Conservation (phyloP, 2,888 invertebrate species). For the Epirrhoe alternata region DNA sequence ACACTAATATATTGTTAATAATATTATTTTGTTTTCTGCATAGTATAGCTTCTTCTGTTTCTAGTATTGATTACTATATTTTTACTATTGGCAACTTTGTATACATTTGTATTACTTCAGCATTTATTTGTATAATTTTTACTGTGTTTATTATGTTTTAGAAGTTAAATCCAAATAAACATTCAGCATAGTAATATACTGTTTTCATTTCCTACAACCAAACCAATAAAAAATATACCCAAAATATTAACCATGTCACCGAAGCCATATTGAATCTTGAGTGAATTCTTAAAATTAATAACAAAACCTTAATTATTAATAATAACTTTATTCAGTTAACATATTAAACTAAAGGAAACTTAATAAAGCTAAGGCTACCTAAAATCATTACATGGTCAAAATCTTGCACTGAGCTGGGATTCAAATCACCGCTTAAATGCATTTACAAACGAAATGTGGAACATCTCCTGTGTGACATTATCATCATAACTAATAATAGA, state of each 20-base stretch:
- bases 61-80: constrained; percentile 58
- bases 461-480: too few relatives aligned
- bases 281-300: too few relatives aligned
- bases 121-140: constrained; percentile 83
- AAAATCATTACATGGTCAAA: constrained; percentile 32
- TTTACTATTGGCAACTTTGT: constrained; percentile 72
- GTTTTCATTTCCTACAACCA: constrained; percentile 18
- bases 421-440: neutral
- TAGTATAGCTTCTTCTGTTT: constrained; percentile 65
- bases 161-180: constrained; percentile 83
- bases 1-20: constrained; percentile 84
- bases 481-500: neutral
- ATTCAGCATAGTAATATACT: constrained; percentile 77
- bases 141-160: constrained; percentile 83
- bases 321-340: constrained; percentile 40
- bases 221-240: too few relatives aligned
- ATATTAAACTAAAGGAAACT: constrained; percentile 44
- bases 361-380: constrained; percentile 42
- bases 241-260: too few relatives aligned
- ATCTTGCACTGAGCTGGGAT: constrained; percentile 16
- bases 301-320: constrained; percentile 5
- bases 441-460: neutral
- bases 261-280: too few relatives aligned
- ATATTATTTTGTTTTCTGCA: constrained; percentile 77
- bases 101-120: constrained; percentile 66